These are phyloP conservation scores for Carapus acus DNA, from an alignment of 2,797 vertebrate species.

Conservation along the genomic window DNA sequence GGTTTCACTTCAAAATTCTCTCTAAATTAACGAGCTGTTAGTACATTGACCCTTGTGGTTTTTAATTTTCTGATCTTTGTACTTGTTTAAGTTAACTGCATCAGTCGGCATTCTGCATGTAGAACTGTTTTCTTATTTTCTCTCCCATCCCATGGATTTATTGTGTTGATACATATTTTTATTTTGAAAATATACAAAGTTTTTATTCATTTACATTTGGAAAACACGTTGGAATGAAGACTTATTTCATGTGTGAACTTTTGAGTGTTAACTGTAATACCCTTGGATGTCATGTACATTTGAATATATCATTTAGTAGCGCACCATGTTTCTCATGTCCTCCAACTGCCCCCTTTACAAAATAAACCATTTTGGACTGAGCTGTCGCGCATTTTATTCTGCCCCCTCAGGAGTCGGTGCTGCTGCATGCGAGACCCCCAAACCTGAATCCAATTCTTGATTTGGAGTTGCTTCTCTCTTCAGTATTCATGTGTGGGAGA, in stretches of 20 bases:
- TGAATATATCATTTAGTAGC: constrained; percentile 79
- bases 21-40: constrained; percentile 46
- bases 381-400: constrained; percentile 22
- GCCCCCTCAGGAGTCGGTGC: constrained; percentile 18
- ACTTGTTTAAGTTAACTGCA: constrained; percentile 56
- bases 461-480: constrained; percentile 22
- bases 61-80: constrained; percentile 36
- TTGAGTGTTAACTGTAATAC: constrained; percentile 72
- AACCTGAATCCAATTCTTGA: constrained; percentile 8
- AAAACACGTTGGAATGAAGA: constrained; percentile 65
- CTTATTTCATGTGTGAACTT: constrained; percentile 64
- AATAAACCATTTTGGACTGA: constrained; percentile 77
- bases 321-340: constrained; percentile 73
- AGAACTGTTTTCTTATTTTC: constrained; percentile 47
- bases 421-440: constrained; percentile 1
- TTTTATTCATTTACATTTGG: constrained; percentile 73
- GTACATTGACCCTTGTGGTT: constrained; percentile 40
- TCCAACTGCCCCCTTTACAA: constrained; percentile 71
- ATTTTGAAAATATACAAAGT: constrained; percentile 70
- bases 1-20: constrained; percentile 43
- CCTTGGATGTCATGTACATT: constrained; percentile 77
- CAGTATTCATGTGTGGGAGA: constrained; percentile 33
- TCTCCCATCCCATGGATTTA: constrained; percentile 73
- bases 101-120: constrained; percentile 67
- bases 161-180: constrained; percentile 76